Base-by-base conservation (phyloP, 2,113 vertebrate species). In the Rafetus swinhoei region DNA sequence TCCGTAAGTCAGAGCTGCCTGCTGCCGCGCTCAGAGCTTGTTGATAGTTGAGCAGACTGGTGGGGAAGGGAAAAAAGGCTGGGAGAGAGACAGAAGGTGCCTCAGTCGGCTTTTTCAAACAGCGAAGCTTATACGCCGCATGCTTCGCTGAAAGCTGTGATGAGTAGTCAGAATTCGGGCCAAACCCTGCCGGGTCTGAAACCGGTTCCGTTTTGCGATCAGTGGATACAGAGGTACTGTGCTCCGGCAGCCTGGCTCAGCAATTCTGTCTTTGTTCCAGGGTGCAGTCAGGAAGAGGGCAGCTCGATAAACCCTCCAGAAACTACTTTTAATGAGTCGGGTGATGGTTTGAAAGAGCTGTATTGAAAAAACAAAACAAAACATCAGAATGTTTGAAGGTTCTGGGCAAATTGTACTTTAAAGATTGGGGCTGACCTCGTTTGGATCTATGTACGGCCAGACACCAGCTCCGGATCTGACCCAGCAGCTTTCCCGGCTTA, bases 191-290 rank as follows among this genome's bases (percentile, higher is more conserved):
- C n/a, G 32, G 24, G 12, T 60, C 59, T 60, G 59, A 27, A 27
- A 60, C 25, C 11, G 62, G 62, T 29, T 29, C 59, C 39, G 39
- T 39, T 39, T 39, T 29, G 12, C 59, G 14, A 13, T 27, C 12
- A 57, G 56, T 57, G 21, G 3, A 11, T 59, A 59, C 57, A 59
- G 57, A 25, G 24, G 24, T 24, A 11, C 57, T 59, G 57, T 9
- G 11, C 59, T 27, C 12, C 29, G 7, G 60, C 62, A n/a, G 62
- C 16, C 15, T n/a, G 65, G n/a, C 15, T 16, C 62, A 9, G 7
- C 53, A 21, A 52, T 54, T 21, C 7, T 84, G 79, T 35, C 95
- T 97, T 97, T 97, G 96, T 96, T 97, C 96, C 95, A 32, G 3
- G 29, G 62, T 15, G 27, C 14, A 27, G 52, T 57, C 82, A 53